Conservation (phyloP, 2,113 vertebrate species). For the Sceloporus undulatus region DNA sequence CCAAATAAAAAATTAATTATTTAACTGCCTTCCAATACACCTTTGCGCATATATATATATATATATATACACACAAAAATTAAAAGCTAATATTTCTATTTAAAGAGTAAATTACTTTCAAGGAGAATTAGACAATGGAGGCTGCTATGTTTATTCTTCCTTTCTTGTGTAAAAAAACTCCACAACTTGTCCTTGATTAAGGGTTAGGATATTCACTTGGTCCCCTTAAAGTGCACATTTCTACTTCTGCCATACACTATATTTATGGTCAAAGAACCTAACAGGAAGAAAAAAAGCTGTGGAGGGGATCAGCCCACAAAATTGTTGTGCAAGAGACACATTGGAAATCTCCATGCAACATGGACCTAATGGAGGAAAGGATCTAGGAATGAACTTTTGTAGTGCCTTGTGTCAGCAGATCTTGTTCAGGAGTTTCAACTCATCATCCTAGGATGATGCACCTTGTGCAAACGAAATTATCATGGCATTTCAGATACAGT, state of each 20-base stretch:
- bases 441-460: no score
- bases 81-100: slow-evolving; percentile 50
- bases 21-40: slow-evolving; percentile 1
- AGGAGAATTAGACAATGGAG: not conserved
- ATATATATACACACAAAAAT: no score
- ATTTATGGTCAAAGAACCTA: no score
- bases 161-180: no score
- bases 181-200: not conserved
- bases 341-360: no score
- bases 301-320: no score
- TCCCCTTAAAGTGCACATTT: not conserved
- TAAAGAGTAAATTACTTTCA: slow-evolving; percentile 51
- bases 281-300: no score
- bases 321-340: no score
- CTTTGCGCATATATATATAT: slow-evolving; percentile 48
- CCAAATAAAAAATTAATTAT: slow-evolving; percentile 43
- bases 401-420: not conserved
- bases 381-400: not conserved
- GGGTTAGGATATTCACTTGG: not conserved
- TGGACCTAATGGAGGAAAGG: no score
- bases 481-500: no score
- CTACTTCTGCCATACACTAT: not conserved
- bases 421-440: not conserved
- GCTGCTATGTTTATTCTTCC: not conserved
- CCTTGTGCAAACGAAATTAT: no score